phyloP scores from a whole-genome alignment of 2,113 vertebrate species.

The Ptychochromis oligacanthus region DNA sequence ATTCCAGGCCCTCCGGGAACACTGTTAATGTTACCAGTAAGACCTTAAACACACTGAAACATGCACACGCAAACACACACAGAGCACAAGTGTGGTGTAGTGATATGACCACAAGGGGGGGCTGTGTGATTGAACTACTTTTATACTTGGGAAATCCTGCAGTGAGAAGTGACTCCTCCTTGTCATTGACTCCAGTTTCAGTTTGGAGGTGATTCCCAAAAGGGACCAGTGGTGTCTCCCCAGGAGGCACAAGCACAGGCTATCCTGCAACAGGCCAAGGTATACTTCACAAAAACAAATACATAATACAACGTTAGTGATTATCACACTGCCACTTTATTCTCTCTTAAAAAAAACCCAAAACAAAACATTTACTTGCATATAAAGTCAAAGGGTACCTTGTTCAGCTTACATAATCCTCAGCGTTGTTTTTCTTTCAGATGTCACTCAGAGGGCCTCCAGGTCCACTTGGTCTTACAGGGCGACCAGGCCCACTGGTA shows the following conservation, averaged over 20 bases:
- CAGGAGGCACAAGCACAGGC: slow-evolving; percentile 92
- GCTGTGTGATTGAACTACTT: slow-evolving; percentile 72
- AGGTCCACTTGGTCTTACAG: slow-evolving; percentile 86
- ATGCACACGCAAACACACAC: neutral
- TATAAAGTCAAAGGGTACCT: neutral
- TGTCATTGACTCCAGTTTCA: slow-evolving; percentile 82
- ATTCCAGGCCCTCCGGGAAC: slow-evolving; percentile 88
- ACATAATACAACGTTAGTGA: neutral
- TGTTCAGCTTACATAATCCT: neutral
- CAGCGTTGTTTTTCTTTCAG: slow-evolving; percentile 69
- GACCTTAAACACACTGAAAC: slow-evolving; percentile 37
- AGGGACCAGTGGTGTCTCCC: slow-evolving; percentile 86
- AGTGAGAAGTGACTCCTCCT: slow-evolving; percentile 23
- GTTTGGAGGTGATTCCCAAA: slow-evolving; percentile 82
- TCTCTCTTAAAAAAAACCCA: neutral
- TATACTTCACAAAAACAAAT: slow-evolving; percentile 45
- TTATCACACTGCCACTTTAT: neutral
- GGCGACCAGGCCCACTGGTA: slow-evolving; percentile 87
- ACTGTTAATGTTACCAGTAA: slow-evolving; percentile 91
- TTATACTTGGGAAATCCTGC: slow-evolving; percentile 43
- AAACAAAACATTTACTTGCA: neutral
- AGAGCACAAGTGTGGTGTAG: neutral
- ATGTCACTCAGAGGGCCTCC: slow-evolving; percentile 88
- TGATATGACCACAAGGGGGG: slow-evolving; percentile 76
- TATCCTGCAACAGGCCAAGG: slow-evolving; percentile 88